Conservation (phyloP, 2,113 vertebrate genomes). For the Nyctereutes procyonoides region DNA sequence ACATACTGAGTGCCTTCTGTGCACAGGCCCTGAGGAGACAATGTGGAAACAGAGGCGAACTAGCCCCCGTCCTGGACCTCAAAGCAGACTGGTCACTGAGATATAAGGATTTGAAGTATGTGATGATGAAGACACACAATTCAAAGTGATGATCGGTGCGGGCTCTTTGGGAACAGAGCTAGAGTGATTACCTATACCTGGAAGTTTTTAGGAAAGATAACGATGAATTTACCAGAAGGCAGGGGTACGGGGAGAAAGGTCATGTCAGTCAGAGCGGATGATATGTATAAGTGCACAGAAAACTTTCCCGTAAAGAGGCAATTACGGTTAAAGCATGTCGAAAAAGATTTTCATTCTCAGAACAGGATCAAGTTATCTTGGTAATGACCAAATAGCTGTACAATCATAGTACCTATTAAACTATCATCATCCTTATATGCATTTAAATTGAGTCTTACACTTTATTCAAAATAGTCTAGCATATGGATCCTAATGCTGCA, state of each 20-base stretch:
- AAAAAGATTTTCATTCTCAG: background rate
- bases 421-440: background rate
- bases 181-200: background rate
- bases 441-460: background rate
- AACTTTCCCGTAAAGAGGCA: background rate
- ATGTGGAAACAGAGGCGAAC: background rate
- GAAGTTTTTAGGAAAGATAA: background rate
- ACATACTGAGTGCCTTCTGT: background rate
- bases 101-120: background rate
- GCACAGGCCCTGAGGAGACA: no score
- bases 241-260: background rate
- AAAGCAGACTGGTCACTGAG: background rate
- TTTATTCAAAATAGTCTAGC: background rate
- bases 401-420: background rate
- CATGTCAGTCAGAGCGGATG: background rate
- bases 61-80: background rate
- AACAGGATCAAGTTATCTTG: background rate
- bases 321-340: background rate
- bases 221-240: background rate
- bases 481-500: background rate
- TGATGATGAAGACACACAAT: background rate
- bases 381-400: background rate
- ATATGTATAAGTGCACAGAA: background rate
- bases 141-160: fast-evolving
- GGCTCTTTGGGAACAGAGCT: background rate